Percentiles rank a stretch among this genome's conserved stretches.
Evolutionary conservation across 1,140 invertebrate genomes (phyloP).

Genomic region (Aculops lycopersici): DNA sequence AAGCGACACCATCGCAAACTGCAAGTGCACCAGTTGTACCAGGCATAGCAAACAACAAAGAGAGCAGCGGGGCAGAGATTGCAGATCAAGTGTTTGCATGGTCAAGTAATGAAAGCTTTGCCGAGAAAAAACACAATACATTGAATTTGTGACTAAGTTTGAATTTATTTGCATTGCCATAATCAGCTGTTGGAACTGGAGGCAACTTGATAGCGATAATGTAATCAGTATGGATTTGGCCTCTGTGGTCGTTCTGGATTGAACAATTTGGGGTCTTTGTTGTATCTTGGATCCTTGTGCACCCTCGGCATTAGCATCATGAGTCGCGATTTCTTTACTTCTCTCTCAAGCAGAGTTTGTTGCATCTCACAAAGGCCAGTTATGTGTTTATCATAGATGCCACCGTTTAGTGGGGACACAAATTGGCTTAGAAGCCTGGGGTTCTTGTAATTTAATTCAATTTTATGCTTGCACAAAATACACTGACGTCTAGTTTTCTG

Average conservation of each 20-base stretch:
- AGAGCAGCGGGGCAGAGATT: no score
- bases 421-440: conserved; percentile 64
- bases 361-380: conserved; percentile 46
- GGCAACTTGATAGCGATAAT: not conserved
- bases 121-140: no score
- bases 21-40: no score
- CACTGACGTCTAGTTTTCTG: conserved; percentile 34
- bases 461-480: conserved; percentile 50
- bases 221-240: conserved; percentile 8
- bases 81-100: no score
- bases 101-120: no score
- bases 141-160: no score
- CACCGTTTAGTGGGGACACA: conserved; percentile 62
- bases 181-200: no score
- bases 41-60: no score
- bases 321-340: conserved; percentile 33
- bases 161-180: no score
- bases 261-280: conserved; percentile 7
- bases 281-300: conserved; percentile 4
- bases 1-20: no score
- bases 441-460: conserved; percentile 62
- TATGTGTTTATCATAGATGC: conserved; percentile 58
- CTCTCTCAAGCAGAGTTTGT: conserved; percentile 30
- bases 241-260: conserved; percentile 5
- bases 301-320: conserved; percentile 18